These are phyloP conservation scores for Erannis defoliaria DNA, from an alignment of 2,888 invertebrate species.

Conservation along the genomic window DNA sequence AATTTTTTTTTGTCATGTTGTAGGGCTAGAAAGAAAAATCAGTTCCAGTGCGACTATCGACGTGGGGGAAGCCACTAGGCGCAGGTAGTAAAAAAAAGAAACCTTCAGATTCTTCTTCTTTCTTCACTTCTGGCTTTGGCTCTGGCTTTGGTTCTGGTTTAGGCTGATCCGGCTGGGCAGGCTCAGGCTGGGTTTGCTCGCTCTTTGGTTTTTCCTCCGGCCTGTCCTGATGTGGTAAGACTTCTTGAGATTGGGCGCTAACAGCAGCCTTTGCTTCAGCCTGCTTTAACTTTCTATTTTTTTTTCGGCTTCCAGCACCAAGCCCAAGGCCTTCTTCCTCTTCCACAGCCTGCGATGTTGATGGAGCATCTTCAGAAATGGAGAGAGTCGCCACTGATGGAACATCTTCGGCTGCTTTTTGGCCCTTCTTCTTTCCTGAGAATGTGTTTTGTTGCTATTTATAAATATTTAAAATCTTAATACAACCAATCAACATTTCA, in stretches of 20 bases:
- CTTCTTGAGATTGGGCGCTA: not conserved
- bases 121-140: conserved; percentile 15
- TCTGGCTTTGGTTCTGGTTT: conserved; percentile 2
- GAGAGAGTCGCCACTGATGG: conserved; percentile 23
- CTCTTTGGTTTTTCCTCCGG: not conserved
- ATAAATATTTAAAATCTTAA: too few relatives aligned
- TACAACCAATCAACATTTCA: too few relatives aligned
- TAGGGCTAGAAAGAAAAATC: too few relatives aligned
- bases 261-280: conserved; percentile 10
- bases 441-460: too few relatives aligned
- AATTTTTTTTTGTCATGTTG: too few relatives aligned
- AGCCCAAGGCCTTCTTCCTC: conserved; percentile 36
- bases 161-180: conserved; percentile 6
- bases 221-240: not conserved
- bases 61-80: too few relatives aligned
- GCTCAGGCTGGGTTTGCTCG: conserved; percentile 5
- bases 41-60: too few relatives aligned
- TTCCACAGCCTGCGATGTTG: conserved; percentile 38
- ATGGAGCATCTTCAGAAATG: conserved; percentile 25
- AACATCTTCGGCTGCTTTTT: conserved; percentile 40
- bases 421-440: conserved; percentile 57
- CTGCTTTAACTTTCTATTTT: conserved; percentile 28
- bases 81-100: not conserved
- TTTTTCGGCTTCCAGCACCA: conserved; percentile 23
- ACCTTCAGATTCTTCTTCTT: conserved; percentile 35